Evolutionary conservation across 2,797 vertebrate species (phyloP), one percentile per base, ranked within the genome.

Genomic region (Gobionotothen gibberifrons): DNA sequence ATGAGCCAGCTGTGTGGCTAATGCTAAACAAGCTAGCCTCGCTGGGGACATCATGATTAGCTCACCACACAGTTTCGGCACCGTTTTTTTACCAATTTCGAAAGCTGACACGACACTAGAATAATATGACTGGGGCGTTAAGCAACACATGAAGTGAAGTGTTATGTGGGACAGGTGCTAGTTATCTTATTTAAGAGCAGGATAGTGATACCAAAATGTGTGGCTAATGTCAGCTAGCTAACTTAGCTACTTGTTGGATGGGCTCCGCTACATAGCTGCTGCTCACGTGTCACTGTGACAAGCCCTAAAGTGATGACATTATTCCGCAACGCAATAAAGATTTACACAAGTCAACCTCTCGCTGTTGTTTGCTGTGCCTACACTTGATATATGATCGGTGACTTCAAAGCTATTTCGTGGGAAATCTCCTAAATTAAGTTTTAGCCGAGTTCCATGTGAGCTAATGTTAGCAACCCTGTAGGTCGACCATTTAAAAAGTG

Each of bases 231-330:
- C n/a, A 13, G 83, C 61, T 12, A 81, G 89, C 90, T 91, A 89
- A 78, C 72, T 69, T 71, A 12, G 85, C 76, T 73, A 83, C 86
- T 82, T 82, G 82, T 78, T 83, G 73, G 73, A 15, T 57, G 68
- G 72, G 63, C 72, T 69, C 32, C 4, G 71, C 73, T 85, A 79
- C 81, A 77, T 77, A 83, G 81, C 87, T 68, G 79, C 87, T 92
- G 91, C 89, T 93, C 92, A 92, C 92, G 92, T 93, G 91, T 92
- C 92, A 91, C 84, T 76, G 83, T 87, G 88, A 90, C 85, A 65
- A 83, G 65, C 83, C 79, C 54, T 14, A 42, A 70, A 81, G 29
- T 76, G 76, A 79, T 82, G 74, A 81, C 72, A 81, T 61, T 78
- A 42, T 69, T 61, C 57, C 63, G 40, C 69, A 40, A 42, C 42